Base-by-base conservation (phyloP, 2,888 invertebrate species). In the Oasisia sp. region DNA sequence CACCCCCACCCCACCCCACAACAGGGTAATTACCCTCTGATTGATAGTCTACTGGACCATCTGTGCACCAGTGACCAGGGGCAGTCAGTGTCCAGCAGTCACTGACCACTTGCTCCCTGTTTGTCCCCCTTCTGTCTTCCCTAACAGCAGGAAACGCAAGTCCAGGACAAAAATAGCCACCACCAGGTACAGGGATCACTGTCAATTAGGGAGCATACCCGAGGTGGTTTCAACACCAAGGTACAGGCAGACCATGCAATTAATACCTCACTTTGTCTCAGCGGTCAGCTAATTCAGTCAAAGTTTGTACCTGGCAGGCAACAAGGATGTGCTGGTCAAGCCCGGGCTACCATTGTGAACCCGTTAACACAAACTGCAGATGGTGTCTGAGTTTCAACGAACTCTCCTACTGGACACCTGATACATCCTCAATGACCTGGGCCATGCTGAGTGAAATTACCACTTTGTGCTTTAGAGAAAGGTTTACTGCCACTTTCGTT, bases 11-110 rank as follows among this genome's bases (percentile, higher is more conserved):
- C 27, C 91, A 32, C 27, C 19, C 38, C 90, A 38, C 14, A 2
- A 19, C 74, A 12, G n/a, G n/a, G 38, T 74, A 90, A 91, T 91
- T 74, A 89, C 32, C 32, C 58, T 45, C 58, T 90, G 74, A 74
- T 74, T 19, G 27, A 32, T 44, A 38, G 90, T 90, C 90, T 32
- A 19, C 7, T 32, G n/a, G 89, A 38, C 89, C 50, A 44, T 32
- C 91, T 58, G 91, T 89, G 5, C 89, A 19, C 14, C 74, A 91
- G 89, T 91, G 89, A 74, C 91, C 74, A 74, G 89, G n/a, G 91
- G 91, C 74, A 74, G 74, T 50, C 45, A 44, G 89, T 92, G n/a
- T 19, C 19, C 74, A 74, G 74, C 19, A 19, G 5, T 0, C 27
- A 74, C 74, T 19, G 27, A 7, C 14, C 14, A 14, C 74, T n/a